A percentile compares a stretch with the other conserved stretches of the same genome.
Conservation (phyloP, 2,113 vertebrate species). For the Centropristis striata region DNA sequence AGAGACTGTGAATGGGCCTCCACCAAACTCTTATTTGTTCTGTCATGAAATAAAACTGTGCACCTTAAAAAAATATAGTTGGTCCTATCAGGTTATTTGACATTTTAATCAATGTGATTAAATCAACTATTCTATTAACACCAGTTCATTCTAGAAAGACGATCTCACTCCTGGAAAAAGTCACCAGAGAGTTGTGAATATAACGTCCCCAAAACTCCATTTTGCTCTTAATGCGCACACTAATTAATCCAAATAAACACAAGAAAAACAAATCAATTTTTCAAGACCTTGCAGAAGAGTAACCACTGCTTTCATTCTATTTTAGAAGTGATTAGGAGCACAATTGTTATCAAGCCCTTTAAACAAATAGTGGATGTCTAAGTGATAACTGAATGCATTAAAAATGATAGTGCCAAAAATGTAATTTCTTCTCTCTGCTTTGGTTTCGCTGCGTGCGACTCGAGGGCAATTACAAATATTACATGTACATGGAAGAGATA, state of each 20-base stretch:
- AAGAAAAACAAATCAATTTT: slow-evolving; percentile 5
- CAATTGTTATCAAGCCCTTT: slow-evolving; percentile 13
- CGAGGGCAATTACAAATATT: slow-evolving; percentile 45
- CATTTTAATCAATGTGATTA: background rate
- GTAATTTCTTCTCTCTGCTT: slow-evolving; percentile 25
- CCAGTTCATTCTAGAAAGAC: background rate
- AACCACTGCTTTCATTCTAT: background rate
- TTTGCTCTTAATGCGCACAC: background rate
- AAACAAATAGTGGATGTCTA: slow-evolving; percentile 20
- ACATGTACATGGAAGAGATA: slow-evolving; percentile 41
- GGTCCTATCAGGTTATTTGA: background rate
- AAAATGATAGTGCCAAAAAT: slow-evolving; percentile 2
- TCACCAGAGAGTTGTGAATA: background rate
- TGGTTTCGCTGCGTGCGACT: slow-evolving; percentile 22
- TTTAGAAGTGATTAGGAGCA: background rate
- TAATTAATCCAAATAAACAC: background rate
- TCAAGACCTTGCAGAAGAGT: background rate
- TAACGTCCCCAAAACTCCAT: background rate
- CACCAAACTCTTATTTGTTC: background rate
- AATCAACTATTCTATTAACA: background rate
- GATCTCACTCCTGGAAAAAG: background rate
- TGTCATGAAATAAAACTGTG: background rate
- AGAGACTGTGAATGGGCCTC: background rate
- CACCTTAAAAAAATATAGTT: background rate
- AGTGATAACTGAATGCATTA: background rate